A percentile compares a stretch with the other conserved stretches of the same genome.
These are phyloP conservation scores for Dolichomitus sp. DNA, from an alignment of 2,888 invertebrate genomes.

Conservation along the genomic window DNA sequence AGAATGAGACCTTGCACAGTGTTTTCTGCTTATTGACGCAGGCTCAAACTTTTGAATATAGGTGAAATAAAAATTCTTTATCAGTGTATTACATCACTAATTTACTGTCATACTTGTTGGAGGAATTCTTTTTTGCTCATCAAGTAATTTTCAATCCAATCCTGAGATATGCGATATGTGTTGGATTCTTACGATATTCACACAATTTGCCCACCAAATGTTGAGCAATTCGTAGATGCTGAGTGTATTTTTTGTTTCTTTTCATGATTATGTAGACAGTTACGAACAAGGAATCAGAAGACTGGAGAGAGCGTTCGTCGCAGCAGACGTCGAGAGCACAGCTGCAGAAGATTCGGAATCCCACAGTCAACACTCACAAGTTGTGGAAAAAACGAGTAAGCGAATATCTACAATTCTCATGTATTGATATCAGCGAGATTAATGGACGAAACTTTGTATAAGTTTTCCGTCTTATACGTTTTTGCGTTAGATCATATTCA, in stretches of 20 bases:
- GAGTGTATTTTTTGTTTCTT: neutral
- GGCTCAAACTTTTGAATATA: no score
- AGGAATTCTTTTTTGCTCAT: constrained; percentile 11
- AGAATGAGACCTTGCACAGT: no score
- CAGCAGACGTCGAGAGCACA: neutral
- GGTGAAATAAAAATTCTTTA: no score
- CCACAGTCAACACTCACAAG: constrained; percentile 1
- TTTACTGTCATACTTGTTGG: constrained; percentile 8
- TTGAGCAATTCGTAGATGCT: constrained; percentile 8
- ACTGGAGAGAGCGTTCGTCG: neutral
- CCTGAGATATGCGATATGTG: no score
- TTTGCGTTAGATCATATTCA: constrained; percentile 10
- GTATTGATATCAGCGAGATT: constrained; percentile 10
- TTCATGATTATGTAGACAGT: neutral
- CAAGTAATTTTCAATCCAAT: neutral
- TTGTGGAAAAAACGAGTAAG: no score
- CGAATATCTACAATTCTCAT: neutral
- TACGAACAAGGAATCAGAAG: constrained; percentile 16
- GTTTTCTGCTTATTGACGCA: no score
- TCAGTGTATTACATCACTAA: neutral
- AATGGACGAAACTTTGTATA: constrained; percentile 7
- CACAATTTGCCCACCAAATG: constrained; percentile 3
- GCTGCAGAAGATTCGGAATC: neutral
- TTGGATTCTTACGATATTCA: neutral
- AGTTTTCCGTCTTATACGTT: constrained; percentile 1